Percentiles rank a stretch among this genome's conserved stretches.
phyloP scores from a whole-genome alignment of 1,140 invertebrate genomes.

The Mactra quadrangularis region DNA sequence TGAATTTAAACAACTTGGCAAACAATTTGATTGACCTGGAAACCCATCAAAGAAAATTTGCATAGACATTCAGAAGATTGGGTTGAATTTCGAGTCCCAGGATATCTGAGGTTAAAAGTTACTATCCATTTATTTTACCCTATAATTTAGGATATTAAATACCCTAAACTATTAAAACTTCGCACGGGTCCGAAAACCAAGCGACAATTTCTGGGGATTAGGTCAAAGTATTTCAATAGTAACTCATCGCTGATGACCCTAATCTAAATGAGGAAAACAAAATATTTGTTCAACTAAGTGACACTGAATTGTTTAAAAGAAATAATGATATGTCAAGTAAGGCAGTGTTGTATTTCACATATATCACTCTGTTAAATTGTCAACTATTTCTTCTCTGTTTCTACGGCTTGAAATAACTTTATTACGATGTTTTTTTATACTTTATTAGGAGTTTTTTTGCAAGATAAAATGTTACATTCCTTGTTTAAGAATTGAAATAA shows the following conservation, averaged over 20 bases:
- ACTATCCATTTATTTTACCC: constrained; percentile 56
- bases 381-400: too few species aligned
- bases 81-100: constrained; percentile 21
- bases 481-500: too few species aligned
- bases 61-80: constrained; percentile 46
- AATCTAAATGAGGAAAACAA: constrained; percentile 27
- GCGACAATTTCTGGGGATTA: constrained; percentile 20
- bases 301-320: constrained; percentile 38
- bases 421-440: too few species aligned
- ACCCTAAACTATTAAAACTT: constrained; percentile 59
- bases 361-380: constrained; percentile 21
- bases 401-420: too few species aligned
- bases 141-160: constrained; percentile 61
- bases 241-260: neutral
- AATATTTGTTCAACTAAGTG: constrained; percentile 44
- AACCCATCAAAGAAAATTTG: constrained; percentile 42
- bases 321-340: constrained; percentile 47
- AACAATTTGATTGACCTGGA: neutral
- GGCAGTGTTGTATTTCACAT: constrained; percentile 30
- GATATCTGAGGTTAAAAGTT: constrained; percentile 54
- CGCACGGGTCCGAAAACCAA: constrained; percentile 50
- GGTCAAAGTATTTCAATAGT: constrained; percentile 34
- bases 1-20: constrained; percentile 4
- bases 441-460: too few species aligned
- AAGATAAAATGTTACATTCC: too few species aligned